Percentiles rank a stretch among this genome's conserved stretches.
Evolutionary conservation across 2,797 vertebrate genomes (phyloP).

Genomic region (Enteromius radiatus): DNA sequence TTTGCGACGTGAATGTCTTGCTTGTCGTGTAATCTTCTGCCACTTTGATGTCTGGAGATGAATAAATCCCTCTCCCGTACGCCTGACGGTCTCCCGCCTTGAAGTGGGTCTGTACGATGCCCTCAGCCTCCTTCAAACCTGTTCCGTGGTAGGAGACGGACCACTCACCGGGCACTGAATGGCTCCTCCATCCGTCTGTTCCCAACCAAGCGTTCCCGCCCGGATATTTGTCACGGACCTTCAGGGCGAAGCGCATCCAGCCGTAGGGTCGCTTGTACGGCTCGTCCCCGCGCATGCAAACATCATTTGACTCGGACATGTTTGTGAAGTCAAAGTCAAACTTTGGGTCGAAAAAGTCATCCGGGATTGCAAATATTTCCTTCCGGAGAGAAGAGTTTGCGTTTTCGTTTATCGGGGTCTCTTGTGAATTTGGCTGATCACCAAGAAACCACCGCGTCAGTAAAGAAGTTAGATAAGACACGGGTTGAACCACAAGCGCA

Average conservation of each 20-base stretch:
- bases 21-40: accelerated
- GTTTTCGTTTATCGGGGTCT: background rate
- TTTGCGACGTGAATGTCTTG: conserved; percentile 47
- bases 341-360: conserved; percentile 67
- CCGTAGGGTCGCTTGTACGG: conserved; percentile 69
- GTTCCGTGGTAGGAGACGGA: conserved; percentile 54
- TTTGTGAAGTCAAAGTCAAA: conserved; percentile 51
- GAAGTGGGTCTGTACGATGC: conserved; percentile 14
- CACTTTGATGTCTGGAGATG: conserved; percentile 36
- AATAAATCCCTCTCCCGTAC: conserved; percentile 57
- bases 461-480: no score
- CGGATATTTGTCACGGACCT: conserved; percentile 41
- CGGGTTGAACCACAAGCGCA: no score
- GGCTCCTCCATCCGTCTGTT: background rate
- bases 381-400: background rate
- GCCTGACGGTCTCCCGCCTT: accelerated
- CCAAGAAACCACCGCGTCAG: no score
- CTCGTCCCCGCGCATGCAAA: conserved; percentile 67
- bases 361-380: conserved; percentile 33
- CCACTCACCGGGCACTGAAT: conserved; percentile 40
- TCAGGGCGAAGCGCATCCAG: conserved; percentile 70
- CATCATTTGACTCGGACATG: background rate
- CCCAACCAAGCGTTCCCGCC: conserved; percentile 53
- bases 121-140: background rate
- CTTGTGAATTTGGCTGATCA: background rate